Evolutionary conservation across 2,888 invertebrate genomes (phyloP).

Genomic region (Diarsia rubi): DNA sequence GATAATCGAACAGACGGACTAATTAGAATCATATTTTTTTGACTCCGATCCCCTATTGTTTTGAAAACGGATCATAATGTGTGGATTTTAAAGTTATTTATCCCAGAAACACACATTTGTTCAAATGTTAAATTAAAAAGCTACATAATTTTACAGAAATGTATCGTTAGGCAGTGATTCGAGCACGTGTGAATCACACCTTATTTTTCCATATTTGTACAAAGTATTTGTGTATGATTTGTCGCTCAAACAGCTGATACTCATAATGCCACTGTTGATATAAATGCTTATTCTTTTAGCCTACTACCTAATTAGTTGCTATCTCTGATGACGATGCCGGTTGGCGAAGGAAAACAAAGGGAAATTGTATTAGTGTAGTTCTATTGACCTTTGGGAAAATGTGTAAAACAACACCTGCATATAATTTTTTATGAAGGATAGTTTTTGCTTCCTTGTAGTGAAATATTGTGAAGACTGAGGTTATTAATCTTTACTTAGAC

Average conservation of each 20-base stretch:
- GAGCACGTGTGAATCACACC: not conserved
- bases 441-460: not conserved
- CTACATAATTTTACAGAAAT: not conserved
- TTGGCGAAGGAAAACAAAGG: slow-evolving; percentile 30
- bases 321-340: slow-evolving; percentile 27
- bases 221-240: slow-evolving; percentile 39
- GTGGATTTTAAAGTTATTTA: not conserved
- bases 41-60: too few relatives aligned
- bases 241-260: slow-evolving; percentile 36
- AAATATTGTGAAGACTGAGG: not conserved
- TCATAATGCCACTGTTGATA: slow-evolving; percentile 17
- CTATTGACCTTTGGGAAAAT: not conserved
- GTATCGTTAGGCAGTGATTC: not conserved
- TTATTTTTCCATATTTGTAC: slow-evolving; percentile 29
- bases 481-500: not conserved
- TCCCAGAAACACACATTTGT: not conserved
- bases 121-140: not conserved
- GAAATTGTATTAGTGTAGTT: slow-evolving; percentile 3
- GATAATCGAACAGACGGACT: too few relatives aligned
- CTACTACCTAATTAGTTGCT: slow-evolving; percentile 32
- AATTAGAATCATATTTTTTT: too few relatives aligned
- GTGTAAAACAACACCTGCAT: not conserved
- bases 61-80: too few relatives aligned
- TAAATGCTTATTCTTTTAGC: slow-evolving; percentile 37
- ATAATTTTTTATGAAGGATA: slow-evolving; percentile 2